Evolutionary conservation across 2,797 vertebrate genomes (phyloP).

Genomic region (Emydoidea blandingii): DNA sequence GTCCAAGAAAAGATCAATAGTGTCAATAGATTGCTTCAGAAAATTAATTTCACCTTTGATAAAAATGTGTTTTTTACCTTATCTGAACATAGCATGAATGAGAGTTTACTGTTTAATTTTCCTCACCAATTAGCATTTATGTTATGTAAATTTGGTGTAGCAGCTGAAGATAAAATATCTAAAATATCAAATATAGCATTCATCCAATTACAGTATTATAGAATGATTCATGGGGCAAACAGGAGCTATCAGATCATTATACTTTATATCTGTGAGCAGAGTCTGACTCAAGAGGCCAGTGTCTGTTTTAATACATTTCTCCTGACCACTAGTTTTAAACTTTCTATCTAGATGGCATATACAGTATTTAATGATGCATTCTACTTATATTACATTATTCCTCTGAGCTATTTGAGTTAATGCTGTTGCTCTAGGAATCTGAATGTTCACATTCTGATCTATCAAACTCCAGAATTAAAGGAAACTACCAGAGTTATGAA

Average conservation of each 20-base stretch:
- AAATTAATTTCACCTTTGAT: conserved; percentile 10
- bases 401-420: neutral
- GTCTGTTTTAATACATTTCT: neutral
- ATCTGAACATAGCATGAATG: neutral
- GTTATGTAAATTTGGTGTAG: conserved; percentile 9
- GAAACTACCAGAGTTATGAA: conserved; percentile 24
- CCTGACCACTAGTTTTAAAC: neutral
- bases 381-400: neutral
- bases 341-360: neutral
- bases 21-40: neutral
- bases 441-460: neutral
- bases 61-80: conserved; percentile 39
- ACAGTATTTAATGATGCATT: neutral
- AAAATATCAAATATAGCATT: conserved; percentile 33
- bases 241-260: neutral
- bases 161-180: conserved; percentile 18
- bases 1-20: neutral
- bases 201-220: neutral
- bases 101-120: conserved; percentile 4
- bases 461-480: conserved; percentile 18
- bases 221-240: neutral
- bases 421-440: conserved; percentile 26
- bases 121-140: conserved; percentile 11
- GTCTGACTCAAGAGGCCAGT: conserved; percentile 22
- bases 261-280: neutral